A percentile compares a stretch with the other conserved stretches of the same genome.
These are phyloP conservation scores for Apteryx owenii DNA, from an alignment of 2,113 vertebrate genomes.

Conservation along the genomic window DNA sequence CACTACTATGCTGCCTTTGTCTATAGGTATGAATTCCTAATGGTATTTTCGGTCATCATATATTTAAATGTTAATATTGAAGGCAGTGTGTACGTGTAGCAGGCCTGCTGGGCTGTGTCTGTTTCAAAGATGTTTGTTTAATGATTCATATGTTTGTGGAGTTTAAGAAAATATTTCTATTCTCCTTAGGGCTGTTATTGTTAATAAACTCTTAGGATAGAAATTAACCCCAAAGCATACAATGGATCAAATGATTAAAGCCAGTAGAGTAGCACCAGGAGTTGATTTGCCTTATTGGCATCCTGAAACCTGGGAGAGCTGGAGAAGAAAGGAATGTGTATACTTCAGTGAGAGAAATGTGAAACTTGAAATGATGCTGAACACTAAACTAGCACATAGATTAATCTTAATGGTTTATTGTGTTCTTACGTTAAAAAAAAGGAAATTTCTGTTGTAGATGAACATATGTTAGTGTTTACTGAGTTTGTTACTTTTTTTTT, in stretches of 20 bases:
- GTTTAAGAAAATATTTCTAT: background rate
- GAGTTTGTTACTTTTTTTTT: background rate
- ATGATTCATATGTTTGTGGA: slow-evolving; percentile 9
- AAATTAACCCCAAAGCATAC: background rate
- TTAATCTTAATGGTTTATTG: background rate
- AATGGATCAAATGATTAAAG: background rate
- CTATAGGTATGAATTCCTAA: background rate
- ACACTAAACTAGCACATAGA: background rate
- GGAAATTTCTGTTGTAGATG: background rate
- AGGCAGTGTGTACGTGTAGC: background rate
- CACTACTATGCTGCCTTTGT: background rate
- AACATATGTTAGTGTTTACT: background rate
- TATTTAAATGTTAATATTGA: slow-evolving; percentile 21
- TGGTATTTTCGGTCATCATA: background rate
- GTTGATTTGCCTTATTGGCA: background rate
- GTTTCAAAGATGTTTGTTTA: slow-evolving; percentile 25
- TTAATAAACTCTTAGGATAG: background rate
- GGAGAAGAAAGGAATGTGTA: background rate
- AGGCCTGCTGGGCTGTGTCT: slow-evolving; percentile 22
- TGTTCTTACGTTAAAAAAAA: background rate
- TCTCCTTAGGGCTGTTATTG: background rate
- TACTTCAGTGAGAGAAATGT: background rate
- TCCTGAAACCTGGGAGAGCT: background rate
- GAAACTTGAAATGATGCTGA: background rate
- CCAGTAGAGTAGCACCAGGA: background rate